Base-by-base conservation (phyloP, 2,797 vertebrate species). In the Lerista edwardsae region DNA sequence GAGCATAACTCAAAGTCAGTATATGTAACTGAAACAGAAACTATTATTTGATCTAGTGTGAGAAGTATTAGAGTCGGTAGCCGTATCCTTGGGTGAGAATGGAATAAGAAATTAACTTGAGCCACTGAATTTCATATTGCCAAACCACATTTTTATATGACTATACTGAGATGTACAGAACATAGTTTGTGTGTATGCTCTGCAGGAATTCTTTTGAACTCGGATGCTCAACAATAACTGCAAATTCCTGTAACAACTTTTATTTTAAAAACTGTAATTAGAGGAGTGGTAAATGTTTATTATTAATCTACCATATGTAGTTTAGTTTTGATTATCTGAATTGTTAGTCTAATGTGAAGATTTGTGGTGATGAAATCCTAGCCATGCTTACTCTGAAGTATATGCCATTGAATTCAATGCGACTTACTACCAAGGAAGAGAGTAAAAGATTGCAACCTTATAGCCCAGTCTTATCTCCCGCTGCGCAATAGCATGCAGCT, bases 1-100 rank as follows among this genome's bases (percentile, higher is more conserved):
- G 92, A 91, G 82, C 85, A 88, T 64, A 88, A 90, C 95, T 88
- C 69, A n/a, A n/a, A 92, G 91, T 89, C 68, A 76, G 6, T 57
- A 41, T 91, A 91, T 91, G 75, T 90, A 89, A 93, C 67, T 86
- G 75, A 85, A 83, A 67, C 76, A 68, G 51, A 89, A 69, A 75
- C 82, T 79, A 73, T 79, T 68, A 64, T 61, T 76, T 88, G 81
- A 84, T 80, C 55, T 76, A 71, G 84, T 68, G 81, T 91, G 86
- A 79, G 91, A 91, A 90, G 74, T 86, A 84, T 76, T 87, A 82
- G 88, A 75, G 85, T 79, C 69, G 31, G 84, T 91, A 84, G 79
- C 82, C 68, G 85, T 91, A 69, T 75, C 87, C 85, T 90, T 81
- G 84, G 92, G 86, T 93, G 92, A 87, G 80, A 89, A 80, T 83